Conservation (phyloP, 2,797 vertebrate genomes). For the Pelodytes ibericus region DNA sequence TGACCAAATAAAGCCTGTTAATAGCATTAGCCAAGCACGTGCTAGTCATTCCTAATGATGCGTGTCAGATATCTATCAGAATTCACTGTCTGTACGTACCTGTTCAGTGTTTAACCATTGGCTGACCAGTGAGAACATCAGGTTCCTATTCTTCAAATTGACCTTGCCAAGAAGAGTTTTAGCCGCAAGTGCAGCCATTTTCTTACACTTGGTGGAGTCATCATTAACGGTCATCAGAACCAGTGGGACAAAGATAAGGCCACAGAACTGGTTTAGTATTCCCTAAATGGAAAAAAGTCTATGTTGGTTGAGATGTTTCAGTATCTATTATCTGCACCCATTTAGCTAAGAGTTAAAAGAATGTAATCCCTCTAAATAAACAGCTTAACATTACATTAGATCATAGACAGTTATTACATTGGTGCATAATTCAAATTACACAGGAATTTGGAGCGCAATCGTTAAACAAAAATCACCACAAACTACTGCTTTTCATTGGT, state of each 20-base stretch:
- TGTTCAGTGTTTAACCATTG: slow-evolving; percentile 86
- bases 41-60: too few relatives aligned
- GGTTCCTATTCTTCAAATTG: slow-evolving; percentile 75
- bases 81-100: slow-evolving; percentile 66
- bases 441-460: neutral
- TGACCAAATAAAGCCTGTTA: too few relatives aligned
- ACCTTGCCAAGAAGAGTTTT: slow-evolving; percentile 84
- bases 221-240: slow-evolving; percentile 90
- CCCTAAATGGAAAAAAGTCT: slow-evolving; percentile 69
- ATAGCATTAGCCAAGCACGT: too few relatives aligned
- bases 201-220: slow-evolving; percentile 87
- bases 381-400: too few relatives aligned
- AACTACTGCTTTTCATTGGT: too few relatives aligned
- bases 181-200: slow-evolving; percentile 87
- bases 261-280: slow-evolving; percentile 79
- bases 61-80: neutral
- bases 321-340: too few relatives aligned
- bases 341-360: too few relatives aligned
- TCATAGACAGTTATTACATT: too few relatives aligned
- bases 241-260: slow-evolving; percentile 89
- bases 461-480: neutral
- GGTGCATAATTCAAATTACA: neutral
- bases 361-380: too few relatives aligned
- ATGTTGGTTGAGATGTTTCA: too few relatives aligned
- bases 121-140: slow-evolving; percentile 80